Conservation (phyloP, 2,888 invertebrate species). For the Tipula unca region DNA sequence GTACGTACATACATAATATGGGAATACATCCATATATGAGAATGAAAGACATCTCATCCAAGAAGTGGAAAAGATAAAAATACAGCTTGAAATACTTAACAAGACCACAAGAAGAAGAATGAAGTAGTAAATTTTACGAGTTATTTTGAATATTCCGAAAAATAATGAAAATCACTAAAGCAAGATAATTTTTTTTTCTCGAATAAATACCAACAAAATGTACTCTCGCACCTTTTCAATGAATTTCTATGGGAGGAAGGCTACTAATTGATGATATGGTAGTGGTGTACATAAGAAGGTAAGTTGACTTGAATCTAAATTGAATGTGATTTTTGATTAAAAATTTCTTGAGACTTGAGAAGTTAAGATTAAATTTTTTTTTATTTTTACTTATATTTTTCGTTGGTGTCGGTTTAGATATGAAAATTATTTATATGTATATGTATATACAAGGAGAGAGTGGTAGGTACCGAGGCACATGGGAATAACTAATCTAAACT, state of each 20-base stretch:
- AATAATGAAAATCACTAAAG: not conserved
- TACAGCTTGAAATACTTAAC: not conserved
- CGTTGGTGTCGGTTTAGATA: not conserved
- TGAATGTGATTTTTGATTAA: conserved; percentile 14
- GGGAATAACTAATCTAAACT: not conserved
- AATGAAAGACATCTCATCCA: not conserved
- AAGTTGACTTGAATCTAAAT: not conserved
- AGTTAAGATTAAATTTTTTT: not conserved
- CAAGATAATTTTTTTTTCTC: not conserved
- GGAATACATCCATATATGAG: not conserved
- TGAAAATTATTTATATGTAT: not conserved
- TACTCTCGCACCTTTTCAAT: not conserved
- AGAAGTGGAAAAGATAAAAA: not conserved
- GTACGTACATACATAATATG: not conserved
- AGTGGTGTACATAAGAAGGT: not conserved
- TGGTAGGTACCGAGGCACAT: not conserved
- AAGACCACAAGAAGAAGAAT: not conserved
- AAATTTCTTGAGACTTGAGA: not conserved
- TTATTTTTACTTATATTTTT: not conserved
- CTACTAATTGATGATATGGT: not conserved
- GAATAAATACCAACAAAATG: not conserved
- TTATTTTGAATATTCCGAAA: not conserved
- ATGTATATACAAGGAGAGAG: not conserved
- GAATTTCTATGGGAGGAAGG: not conserved
- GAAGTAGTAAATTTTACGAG: conserved; percentile 8